Conservation (phyloP, 2,113 vertebrate species). For the Morone saxatilis region DNA sequence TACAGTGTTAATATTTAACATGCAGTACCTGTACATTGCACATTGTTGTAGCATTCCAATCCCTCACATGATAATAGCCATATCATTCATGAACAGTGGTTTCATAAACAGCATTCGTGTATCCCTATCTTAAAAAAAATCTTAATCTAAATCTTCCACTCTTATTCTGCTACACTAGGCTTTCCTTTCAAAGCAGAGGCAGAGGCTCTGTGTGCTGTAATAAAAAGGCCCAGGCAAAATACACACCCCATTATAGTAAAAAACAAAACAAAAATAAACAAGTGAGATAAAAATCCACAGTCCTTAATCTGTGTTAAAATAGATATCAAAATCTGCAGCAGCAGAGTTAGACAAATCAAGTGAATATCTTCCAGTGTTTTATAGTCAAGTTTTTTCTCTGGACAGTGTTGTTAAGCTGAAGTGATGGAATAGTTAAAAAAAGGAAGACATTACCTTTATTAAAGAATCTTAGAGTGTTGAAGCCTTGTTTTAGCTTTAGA, state of each 20-base stretch:
- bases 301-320: no score
- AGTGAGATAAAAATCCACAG: conserved; percentile 20
- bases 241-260: conserved; percentile 24
- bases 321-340: no score
- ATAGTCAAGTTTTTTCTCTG: no score
- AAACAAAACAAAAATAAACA: neutral
- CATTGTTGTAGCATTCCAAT: conserved; percentile 3
- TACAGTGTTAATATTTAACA: neutral
- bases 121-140: conserved; percentile 1
- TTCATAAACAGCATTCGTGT: conserved; percentile 29
- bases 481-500: no score
- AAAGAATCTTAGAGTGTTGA: no score
- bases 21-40: neutral
- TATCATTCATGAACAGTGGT: conserved; percentile 23
- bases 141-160: no score
- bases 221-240: conserved; percentile 17
- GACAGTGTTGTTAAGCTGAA: no score
- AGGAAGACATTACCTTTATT: no score
- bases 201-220: conserved; percentile 23
- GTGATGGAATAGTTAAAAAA: no score
- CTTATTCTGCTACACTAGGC: conserved; percentile 14
- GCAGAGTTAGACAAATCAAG: no score
- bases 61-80: neutral
- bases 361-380: no score
- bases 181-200: conserved; percentile 25